Conservation (phyloP, 1,140 invertebrate species). For the Drosophila tristis region DNA sequence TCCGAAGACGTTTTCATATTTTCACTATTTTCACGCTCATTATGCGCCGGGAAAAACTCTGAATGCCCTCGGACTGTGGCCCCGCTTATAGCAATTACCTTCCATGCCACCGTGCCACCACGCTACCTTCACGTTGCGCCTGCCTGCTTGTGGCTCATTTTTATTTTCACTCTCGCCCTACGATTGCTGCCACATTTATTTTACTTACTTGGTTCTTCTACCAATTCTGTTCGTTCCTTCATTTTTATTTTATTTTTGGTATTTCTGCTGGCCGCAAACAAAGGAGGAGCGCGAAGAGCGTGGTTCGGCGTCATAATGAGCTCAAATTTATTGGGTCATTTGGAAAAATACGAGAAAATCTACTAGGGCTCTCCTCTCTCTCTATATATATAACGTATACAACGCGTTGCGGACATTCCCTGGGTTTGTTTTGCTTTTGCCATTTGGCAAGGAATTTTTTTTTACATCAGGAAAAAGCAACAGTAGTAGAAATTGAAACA, state of each 20-base stretch:
- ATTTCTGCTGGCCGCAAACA: slow-evolving; percentile 67
- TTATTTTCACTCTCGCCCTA: slow-evolving; percentile 46
- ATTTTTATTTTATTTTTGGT: slow-evolving; percentile 22
- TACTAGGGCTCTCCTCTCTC: slow-evolving; percentile 43
- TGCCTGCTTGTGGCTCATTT: slow-evolving; percentile 50
- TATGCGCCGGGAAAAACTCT: slow-evolving; percentile 63
- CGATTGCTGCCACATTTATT: slow-evolving; percentile 62
- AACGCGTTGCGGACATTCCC: slow-evolving; percentile 38
- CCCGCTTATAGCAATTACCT: slow-evolving; percentile 74
- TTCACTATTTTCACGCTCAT: slow-evolving; percentile 79
- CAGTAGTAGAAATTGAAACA: slow-evolving; percentile 19
- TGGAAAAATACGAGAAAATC: slow-evolving; percentile 77
- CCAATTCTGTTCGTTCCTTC: slow-evolving; percentile 28
- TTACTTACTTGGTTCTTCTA: slow-evolving; percentile 60
- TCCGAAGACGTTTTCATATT: slow-evolving; percentile 69
- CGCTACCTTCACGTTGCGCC: background rate
- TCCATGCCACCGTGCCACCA: slow-evolving; percentile 5
- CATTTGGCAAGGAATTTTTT: slow-evolving; percentile 41
- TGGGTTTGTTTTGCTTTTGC: slow-evolving; percentile 28
- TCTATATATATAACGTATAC: slow-evolving; percentile 2
- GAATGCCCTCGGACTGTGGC: slow-evolving; percentile 33
- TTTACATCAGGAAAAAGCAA: slow-evolving; percentile 24
- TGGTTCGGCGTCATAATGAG: slow-evolving; percentile 79
- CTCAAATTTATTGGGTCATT: slow-evolving; percentile 82
- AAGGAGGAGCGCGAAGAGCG: slow-evolving; percentile 52